phyloP scores from a whole-genome alignment of 2,113 vertebrate genomes.

The Xiphophorus maculatus region DNA sequence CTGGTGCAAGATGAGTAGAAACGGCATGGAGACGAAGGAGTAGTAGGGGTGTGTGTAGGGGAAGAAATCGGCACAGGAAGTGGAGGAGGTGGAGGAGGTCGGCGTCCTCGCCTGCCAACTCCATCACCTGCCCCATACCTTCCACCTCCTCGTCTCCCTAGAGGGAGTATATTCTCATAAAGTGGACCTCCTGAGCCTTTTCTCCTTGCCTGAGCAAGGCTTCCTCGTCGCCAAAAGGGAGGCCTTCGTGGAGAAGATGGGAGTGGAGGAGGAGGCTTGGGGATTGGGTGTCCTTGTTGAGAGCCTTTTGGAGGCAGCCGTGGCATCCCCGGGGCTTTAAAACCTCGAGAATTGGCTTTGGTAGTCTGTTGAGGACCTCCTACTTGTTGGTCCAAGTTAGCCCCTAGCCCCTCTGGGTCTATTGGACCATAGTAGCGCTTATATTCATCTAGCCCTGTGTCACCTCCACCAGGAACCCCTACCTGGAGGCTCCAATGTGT shows the following conservation, averaged over 20 bases:
- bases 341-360: conserved; percentile 68
- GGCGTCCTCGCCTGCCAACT: conserved; percentile 71
- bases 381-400: conserved; percentile 71
- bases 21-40: conserved; percentile 76
- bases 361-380: conserved; percentile 75
- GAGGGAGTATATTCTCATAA: conserved; percentile 81
- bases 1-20: conserved; percentile 79
- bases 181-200: conserved; percentile 77
- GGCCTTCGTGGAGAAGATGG: conserved; percentile 74
- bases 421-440: conserved; percentile 92
- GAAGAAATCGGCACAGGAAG: conserved; percentile 78
- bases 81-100: conserved; percentile 76
- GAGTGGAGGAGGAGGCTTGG: conserved; percentile 69
- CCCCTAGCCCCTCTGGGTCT: conserved; percentile 87
- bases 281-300: conserved; percentile 62
- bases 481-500: conserved; percentile 74
- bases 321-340: conserved; percentile 74
- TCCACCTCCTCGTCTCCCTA: conserved; percentile 82
- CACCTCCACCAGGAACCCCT: conserved; percentile 52
- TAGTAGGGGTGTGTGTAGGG: conserved; percentile 78
- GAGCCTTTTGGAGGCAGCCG: conserved; percentile 69
- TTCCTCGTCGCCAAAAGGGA: conserved; percentile 80
- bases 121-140: conserved; percentile 74
- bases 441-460: conserved; percentile 85
- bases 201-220: conserved; percentile 72